Conservation (phyloP, 2,888 invertebrate genomes). For the Dione vanillae region DNA sequence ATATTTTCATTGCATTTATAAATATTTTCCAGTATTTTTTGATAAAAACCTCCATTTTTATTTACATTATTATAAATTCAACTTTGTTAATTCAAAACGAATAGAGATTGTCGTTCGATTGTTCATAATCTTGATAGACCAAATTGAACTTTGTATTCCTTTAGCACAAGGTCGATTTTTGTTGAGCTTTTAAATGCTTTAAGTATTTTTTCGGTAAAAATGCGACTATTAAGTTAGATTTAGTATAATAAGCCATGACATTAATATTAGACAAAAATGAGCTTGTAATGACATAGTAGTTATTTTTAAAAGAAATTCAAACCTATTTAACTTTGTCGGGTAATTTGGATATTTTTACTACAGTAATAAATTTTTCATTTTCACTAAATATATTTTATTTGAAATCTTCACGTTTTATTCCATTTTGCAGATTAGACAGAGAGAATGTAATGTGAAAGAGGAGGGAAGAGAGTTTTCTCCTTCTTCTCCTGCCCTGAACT, state of each 20-base stretch:
- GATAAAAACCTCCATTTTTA: neutral
- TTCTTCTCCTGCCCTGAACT: too few species aligned
- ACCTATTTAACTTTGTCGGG: neutral
- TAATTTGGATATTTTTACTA: neutral
- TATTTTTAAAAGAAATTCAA: neutral
- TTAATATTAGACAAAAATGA: slow-evolving; percentile 12
- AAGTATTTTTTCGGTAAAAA: neutral
- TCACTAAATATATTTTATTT: too few species aligned
- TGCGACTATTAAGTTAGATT: slow-evolving; percentile 11
- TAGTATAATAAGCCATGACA: slow-evolving; percentile 6
- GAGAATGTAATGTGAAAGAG: too few species aligned
- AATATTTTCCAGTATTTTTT: neutral
- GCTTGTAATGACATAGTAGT: neutral
- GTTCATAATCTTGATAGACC: neutral
- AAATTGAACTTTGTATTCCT: neutral
- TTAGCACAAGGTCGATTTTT: neutral
- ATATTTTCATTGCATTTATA: neutral
- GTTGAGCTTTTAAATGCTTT: neutral
- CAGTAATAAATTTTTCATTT: too few species aligned
- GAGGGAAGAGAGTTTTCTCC: too few species aligned
- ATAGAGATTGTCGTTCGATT: neutral
- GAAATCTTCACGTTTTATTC: too few species aligned
- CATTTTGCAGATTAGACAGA: too few species aligned
- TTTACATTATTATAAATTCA: neutral
- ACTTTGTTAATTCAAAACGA: neutral